These are phyloP conservation scores for Muntiacus muntjak DNA, from an alignment of 2,113 vertebrate species.

Conservation along the genomic window DNA sequence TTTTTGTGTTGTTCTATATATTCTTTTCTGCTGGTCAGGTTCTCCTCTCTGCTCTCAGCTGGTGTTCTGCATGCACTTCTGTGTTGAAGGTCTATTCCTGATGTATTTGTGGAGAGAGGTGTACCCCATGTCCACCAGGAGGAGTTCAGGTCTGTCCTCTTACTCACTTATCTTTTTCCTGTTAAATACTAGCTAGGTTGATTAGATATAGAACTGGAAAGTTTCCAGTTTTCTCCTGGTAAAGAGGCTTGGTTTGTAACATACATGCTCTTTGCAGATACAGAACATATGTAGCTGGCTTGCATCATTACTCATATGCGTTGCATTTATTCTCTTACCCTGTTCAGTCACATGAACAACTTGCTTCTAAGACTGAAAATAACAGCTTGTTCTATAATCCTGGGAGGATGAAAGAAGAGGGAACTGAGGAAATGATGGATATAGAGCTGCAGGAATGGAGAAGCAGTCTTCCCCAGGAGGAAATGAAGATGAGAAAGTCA, in stretches of 20 bases:
- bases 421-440: background rate
- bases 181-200: background rate
- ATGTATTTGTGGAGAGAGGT: background rate
- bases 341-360: background rate
- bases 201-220: background rate
- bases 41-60: rapidly evolving
- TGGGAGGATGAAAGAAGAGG: background rate
- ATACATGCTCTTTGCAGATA: background rate
- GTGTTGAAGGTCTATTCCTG: background rate
- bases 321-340: background rate
- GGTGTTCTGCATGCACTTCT: background rate
- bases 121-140: rapidly evolving
- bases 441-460: background rate
- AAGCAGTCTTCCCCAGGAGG: background rate
- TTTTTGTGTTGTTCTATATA: rapidly evolving
- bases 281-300: background rate
- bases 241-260: background rate
- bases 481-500: background rate
- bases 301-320: background rate
- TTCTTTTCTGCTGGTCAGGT: background rate
- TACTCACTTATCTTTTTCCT: background rate
- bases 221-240: background rate
- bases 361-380: background rate
- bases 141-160: background rate
- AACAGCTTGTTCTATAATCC: background rate